Percentiles rank a stretch among this genome's conserved stretches.
These are phyloP conservation scores for Ovis canadensis DNA, from an alignment of 2,113 vertebrate genomes.

Conservation along the genomic window DNA sequence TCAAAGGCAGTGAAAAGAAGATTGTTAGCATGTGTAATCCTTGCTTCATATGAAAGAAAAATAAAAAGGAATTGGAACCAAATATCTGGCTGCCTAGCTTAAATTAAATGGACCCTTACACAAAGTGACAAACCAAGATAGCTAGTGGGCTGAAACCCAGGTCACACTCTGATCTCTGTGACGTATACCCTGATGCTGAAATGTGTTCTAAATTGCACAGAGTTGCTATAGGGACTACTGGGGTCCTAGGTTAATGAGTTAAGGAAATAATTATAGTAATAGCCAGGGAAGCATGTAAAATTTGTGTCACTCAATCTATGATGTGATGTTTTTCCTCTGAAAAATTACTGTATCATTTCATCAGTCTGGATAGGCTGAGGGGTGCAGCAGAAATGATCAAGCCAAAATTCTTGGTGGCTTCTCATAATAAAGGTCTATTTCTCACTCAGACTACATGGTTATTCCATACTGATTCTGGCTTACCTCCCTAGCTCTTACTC, in stretches of 20 bases:
- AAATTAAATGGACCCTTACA: not conserved
- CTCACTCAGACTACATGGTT: not conserved
- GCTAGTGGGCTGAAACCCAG: not conserved
- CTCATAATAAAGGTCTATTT: not conserved
- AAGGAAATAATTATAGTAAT: not conserved
- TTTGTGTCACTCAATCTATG: not conserved
- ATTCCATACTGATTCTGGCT: not conserved
- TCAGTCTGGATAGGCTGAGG: not conserved
- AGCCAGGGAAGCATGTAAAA: not conserved
- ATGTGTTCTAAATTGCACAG: not conserved
- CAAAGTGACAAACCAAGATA: not conserved
- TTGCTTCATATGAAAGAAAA: not conserved
- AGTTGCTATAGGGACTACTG: not conserved
- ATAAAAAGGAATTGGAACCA: not conserved
- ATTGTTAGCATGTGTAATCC: not conserved
- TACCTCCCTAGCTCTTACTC: not conserved
- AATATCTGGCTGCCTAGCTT: not conserved
- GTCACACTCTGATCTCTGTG: not conserved
- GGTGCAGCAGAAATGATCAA: not conserved
- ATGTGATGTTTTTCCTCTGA: not conserved
- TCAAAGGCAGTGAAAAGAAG: not conserved
- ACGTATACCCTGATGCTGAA: not conserved
- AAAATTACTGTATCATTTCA: not conserved
- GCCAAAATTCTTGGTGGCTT: not conserved
- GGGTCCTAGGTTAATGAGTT: not conserved